A percentile compares a stretch with the other conserved stretches of the same genome.
Evolutionary conservation across 2,113 vertebrate genomes (phyloP).

Genomic region (Lophura nycthemera): DNA sequence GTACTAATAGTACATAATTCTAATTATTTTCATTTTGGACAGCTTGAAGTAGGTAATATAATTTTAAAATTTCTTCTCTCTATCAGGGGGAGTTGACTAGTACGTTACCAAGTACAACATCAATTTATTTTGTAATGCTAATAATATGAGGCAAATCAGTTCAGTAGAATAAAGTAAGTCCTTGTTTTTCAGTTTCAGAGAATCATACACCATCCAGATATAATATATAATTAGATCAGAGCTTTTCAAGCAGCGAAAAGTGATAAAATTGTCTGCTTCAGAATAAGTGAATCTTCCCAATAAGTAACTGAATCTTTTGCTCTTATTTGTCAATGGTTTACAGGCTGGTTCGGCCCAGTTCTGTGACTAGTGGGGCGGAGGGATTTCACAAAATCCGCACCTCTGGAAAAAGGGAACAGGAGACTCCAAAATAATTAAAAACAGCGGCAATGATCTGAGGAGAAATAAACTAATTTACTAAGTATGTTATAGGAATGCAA

Average conservation of each 20-base stretch:
- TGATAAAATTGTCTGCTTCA: background rate
- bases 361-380: no score
- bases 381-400: no score
- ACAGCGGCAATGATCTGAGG: no score
- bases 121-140: conserved; percentile 3
- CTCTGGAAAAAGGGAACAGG: no score
- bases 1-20: conserved; percentile 18
- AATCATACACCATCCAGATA: background rate
- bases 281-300: background rate
- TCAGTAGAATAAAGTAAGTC: background rate
- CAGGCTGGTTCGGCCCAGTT: no score
- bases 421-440: no score
- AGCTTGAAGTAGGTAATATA: conserved; percentile 1
- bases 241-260: background rate
- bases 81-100: background rate
- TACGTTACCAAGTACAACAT: background rate
- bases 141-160: background rate
- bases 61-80: conserved; percentile 31
- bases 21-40: background rate
- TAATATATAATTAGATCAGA: background rate
- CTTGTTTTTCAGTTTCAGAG: background rate
- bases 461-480: no score
- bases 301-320: background rate
- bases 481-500: no score
- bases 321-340: background rate